A percentile compares a stretch with the other conserved stretches of the same genome.
These are phyloP conservation scores for Drepanosiphum platanoidis DNA, from an alignment of 2,888 invertebrate species.

Conservation along the genomic window DNA sequence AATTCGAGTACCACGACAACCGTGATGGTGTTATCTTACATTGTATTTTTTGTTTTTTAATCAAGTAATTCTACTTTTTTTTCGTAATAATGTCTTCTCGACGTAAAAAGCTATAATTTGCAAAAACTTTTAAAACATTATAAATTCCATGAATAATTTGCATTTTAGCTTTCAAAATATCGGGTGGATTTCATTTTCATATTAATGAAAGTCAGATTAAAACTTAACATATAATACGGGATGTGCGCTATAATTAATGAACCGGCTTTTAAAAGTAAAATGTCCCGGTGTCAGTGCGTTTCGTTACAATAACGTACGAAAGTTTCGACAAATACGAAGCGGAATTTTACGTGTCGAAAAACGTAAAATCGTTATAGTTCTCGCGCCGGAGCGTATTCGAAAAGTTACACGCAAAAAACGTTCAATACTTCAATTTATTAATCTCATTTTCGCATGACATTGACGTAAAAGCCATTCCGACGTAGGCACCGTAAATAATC, in stretches of 20 bases:
- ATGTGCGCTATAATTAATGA: slow-evolving; percentile 32
- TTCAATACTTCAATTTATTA: not conserved
- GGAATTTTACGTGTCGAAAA: slow-evolving; percentile 4
- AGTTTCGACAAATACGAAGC: not conserved
- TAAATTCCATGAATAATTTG: slow-evolving; percentile 32
- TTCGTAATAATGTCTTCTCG: not conserved
- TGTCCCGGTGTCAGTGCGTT: not conserved
- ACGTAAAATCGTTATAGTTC: not conserved
- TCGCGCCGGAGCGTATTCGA: not conserved
- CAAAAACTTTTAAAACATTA: slow-evolving; percentile 43
- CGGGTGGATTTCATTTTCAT: slow-evolving; percentile 37
- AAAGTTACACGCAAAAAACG: not conserved
- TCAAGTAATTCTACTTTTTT: slow-evolving; percentile 29
- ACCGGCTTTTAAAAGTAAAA: slow-evolving; percentile 30
- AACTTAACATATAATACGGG: slow-evolving; percentile 20
- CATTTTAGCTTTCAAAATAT: slow-evolving; percentile 36
- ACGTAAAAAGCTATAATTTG: slow-evolving; percentile 41
- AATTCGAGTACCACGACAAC: slow-evolving; percentile 24
- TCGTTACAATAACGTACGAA: not conserved
- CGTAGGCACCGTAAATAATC: not conserved
- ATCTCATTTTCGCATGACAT: not conserved
- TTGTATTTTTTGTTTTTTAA: slow-evolving; percentile 27
- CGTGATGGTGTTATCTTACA: slow-evolving; percentile 39
- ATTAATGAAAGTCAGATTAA: slow-evolving; percentile 29
- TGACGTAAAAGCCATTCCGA: not conserved